These are phyloP conservation scores for Caerostris darwini DNA, from an alignment of 1,140 invertebrate species.

Conservation along the genomic window DNA sequence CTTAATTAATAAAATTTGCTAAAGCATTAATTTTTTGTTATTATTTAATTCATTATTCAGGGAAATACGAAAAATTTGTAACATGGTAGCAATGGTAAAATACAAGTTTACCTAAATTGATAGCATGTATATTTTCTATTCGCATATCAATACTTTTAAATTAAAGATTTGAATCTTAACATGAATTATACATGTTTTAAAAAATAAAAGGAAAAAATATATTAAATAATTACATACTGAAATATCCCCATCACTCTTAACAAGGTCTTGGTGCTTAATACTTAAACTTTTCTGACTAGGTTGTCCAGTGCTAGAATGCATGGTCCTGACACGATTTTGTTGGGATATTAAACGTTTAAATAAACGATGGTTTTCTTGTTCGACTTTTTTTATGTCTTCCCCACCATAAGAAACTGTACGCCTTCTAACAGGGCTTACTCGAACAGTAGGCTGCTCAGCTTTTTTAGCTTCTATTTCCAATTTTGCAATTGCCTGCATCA, in stretches of 20 bases:
- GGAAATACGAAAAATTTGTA: too few species aligned
- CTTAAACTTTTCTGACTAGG: not conserved
- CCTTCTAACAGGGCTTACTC: not conserved
- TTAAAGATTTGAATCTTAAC: too few species aligned
- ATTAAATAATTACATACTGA: slow-evolving; percentile 50
- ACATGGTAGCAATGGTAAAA: too few species aligned
- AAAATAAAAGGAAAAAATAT: not conserved
- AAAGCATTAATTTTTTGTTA: too few species aligned
- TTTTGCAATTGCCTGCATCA: slow-evolving; percentile 71
- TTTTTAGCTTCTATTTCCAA: slow-evolving; percentile 52
- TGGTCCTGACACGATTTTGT: slow-evolving; percentile 44
- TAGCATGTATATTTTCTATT: too few species aligned
- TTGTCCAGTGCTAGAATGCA: slow-evolving; percentile 28
- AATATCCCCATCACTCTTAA: slow-evolving; percentile 65
- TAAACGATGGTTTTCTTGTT: slow-evolving; percentile 66
- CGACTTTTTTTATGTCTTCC: slow-evolving; percentile 52
- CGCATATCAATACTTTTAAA: too few species aligned
- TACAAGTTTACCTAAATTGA: too few species aligned
- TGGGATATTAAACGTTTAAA: slow-evolving; percentile 69
- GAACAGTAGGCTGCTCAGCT: not conserved
- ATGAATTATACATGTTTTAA: not conserved
- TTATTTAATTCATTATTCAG: too few species aligned
- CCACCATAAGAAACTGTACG: slow-evolving; percentile 31
- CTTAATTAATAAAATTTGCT: too few species aligned
- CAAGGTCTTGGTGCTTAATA: slow-evolving; percentile 32